These are phyloP conservation scores for Trilocha varians DNA, from an alignment of 2,888 invertebrate species.

Conservation along the genomic window DNA sequence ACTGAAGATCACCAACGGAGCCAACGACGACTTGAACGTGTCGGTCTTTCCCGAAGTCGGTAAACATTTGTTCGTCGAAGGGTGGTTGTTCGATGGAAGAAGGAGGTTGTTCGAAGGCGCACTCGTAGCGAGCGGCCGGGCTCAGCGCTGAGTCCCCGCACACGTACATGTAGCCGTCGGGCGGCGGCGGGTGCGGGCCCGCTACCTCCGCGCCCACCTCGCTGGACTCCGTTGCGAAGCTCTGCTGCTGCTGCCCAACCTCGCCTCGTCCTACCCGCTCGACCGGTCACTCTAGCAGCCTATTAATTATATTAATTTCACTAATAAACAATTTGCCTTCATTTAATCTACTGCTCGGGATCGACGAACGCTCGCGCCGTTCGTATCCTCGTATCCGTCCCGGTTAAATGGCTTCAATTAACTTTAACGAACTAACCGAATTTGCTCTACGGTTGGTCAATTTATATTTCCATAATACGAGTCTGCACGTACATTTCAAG, in stretches of 20 bases:
- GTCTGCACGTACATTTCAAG: slow-evolving; percentile 29
- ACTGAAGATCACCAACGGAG: slow-evolving; percentile 65
- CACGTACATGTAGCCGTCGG: slow-evolving; percentile 67
- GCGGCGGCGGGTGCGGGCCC: slow-evolving; percentile 62
- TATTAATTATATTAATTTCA: slow-evolving; percentile 40
- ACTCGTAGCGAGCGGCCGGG: slow-evolving; percentile 54
- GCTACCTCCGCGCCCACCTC: slow-evolving; percentile 62
- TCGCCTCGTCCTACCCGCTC: slow-evolving; percentile 26
- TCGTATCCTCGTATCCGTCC: slow-evolving; percentile 64
- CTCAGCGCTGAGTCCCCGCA: slow-evolving; percentile 47
- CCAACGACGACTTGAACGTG: slow-evolving; percentile 66
- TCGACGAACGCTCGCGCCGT: slow-evolving; percentile 65
- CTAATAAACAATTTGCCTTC: slow-evolving; percentile 69
- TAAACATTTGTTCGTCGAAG: slow-evolving; percentile 87
- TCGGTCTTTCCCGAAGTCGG: slow-evolving; percentile 78
- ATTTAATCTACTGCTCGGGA: slow-evolving; percentile 59
- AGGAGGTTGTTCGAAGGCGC: slow-evolving; percentile 49
- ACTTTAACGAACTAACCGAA: slow-evolving; percentile 74
- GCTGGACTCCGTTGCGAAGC: slow-evolving; percentile 62
- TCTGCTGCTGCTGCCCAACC: slow-evolving; percentile 30
- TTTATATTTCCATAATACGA: slow-evolving; percentile 72
- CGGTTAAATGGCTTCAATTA: slow-evolving; percentile 74
- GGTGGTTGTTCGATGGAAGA: slow-evolving; percentile 76
- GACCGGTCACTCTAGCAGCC: slow-evolving; percentile 30
- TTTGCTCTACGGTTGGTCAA: slow-evolving; percentile 72